These are phyloP conservation scores for Hemitrygon akajei DNA, from an alignment of 2,797 vertebrate genomes.

Conservation along the genomic window DNA sequence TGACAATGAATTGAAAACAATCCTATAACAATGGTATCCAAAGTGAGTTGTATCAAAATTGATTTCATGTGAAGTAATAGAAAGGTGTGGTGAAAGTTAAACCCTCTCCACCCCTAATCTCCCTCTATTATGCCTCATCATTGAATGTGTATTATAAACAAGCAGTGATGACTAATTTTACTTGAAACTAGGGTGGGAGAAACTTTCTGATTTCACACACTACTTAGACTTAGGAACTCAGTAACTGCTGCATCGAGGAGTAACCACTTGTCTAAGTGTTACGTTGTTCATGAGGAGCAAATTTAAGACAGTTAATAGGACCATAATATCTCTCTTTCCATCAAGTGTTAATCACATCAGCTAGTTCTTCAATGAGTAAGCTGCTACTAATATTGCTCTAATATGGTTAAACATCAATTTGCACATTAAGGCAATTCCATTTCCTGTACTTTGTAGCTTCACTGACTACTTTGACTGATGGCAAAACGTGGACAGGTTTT, in stretches of 20 bases:
- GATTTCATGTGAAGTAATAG: background rate
- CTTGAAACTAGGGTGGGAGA: slow-evolving; percentile 1
- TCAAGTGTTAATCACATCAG: background rate
- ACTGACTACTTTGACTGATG: background rate
- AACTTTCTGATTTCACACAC: background rate
- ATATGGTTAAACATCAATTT: background rate
- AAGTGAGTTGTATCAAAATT: background rate
- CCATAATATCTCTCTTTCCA: background rate
- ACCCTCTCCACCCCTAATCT: slow-evolving; percentile 7
- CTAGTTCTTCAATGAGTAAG: background rate
- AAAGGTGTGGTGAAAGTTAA: slow-evolving; percentile 27
- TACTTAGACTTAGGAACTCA: background rate
- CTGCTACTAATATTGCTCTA: background rate
- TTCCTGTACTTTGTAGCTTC: background rate
- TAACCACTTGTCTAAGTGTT: background rate
- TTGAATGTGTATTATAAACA: slow-evolving; percentile 16
- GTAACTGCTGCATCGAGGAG: background rate
- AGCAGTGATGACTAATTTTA: slow-evolving; percentile 2
- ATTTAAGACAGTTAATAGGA: background rate
- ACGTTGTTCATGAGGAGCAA: background rate
- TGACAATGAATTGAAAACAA: slow-evolving; percentile 5
- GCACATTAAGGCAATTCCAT: background rate
- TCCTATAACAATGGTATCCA: too few relatives aligned
- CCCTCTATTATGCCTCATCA: background rate
- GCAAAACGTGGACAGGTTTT: background rate